Base-by-base conservation (phyloP, 1,140 invertebrate species). In the Lepidurus couesii region DNA sequence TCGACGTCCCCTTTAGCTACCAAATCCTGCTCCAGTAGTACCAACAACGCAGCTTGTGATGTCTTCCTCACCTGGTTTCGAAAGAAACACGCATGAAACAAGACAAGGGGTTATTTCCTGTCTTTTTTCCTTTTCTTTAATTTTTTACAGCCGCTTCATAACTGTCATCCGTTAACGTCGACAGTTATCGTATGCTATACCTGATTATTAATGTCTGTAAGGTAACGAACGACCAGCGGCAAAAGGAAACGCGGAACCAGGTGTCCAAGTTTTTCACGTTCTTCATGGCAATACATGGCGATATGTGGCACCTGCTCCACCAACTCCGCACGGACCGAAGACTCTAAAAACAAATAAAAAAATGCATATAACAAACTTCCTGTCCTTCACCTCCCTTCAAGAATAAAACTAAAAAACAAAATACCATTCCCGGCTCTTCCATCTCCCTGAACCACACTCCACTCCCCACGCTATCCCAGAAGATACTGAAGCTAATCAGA, bases 231-330 rank as follows among this genome's bases (percentile, higher is more conserved):
- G 44, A 91, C 87, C 82, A 90, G 87, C 73, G 87, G 88, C 43
- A 91, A 84, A 74, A 92, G 84, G 79, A 89, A 87, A 42, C 84
- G 83, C 8, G 87, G 84, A 45, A 87, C 84, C 42, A 89, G 81
- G 82, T 81, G 78, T 82, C 82, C 81, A 83, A 80, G 79, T 81
- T 76, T 79, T 77, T 84, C 81, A 1, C 86, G 84, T 34, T 86
- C 84, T 80, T 90, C 87, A 79, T 88, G 86, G 82, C 88, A 90
- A 80, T 89, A 87, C 77, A 88, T 84, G n/a, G 89, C 89, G 76
- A 91, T 86, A 79, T 90, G 87, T 2, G 90, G 89, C 42, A 91
- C 83, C 80, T 90, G 89, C 80, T 91, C 89, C 82, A 91, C 87
- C 81, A 91, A 81, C 80, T 91, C 89, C 21, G 87, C 86, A 45